phyloP scores from a whole-genome alignment of 2,113 vertebrate genomes.

The Perccottus glenii region DNA sequence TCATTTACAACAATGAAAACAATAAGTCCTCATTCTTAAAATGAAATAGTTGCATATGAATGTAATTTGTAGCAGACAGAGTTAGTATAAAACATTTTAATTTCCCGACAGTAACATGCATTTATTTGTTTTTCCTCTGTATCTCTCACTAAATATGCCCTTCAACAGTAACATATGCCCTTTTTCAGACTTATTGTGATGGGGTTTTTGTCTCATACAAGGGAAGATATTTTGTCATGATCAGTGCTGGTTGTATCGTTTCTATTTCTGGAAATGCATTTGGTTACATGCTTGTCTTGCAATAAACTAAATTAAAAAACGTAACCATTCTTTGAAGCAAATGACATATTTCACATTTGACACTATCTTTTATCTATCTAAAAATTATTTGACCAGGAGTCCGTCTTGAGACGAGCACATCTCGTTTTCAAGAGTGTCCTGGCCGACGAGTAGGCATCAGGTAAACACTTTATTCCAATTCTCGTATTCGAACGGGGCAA shows the following conservation, averaged over 20 bases:
- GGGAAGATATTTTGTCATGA: conserved; percentile 82
- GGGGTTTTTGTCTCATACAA: conserved; percentile 84
- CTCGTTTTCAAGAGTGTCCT: conserved; percentile 88
- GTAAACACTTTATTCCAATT: conserved; percentile 84
- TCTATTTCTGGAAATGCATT: conserved; percentile 80
- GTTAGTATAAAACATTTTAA: conserved; percentile 21
- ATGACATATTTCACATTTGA: conserved; percentile 83
- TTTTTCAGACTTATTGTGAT: conserved; percentile 72
- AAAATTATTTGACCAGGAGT: conserved; percentile 87
- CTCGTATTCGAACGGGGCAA: conserved; percentile 71
- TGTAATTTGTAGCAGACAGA: conserved; percentile 40
- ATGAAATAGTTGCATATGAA: conserved; percentile 26
- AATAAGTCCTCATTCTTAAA: too few relatives aligned
- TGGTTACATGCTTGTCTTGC: conserved; percentile 83
- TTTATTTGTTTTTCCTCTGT: conserved; percentile 32
- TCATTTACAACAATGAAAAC: background rate
- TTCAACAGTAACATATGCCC: conserved; percentile 74
- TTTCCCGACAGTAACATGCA: conserved; percentile 34
- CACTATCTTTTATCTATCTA: conserved; percentile 83
- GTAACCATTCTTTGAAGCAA: conserved; percentile 79
- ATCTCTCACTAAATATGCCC: conserved; percentile 54
- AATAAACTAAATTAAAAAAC: conserved; percentile 62
- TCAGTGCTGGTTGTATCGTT: conserved; percentile 81
- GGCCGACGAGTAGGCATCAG: conserved; percentile 85
- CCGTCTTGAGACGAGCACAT: conserved; percentile 87